Conservation (phyloP, 2,113 vertebrate genomes). For the Sphaerodactylus townsendi region DNA sequence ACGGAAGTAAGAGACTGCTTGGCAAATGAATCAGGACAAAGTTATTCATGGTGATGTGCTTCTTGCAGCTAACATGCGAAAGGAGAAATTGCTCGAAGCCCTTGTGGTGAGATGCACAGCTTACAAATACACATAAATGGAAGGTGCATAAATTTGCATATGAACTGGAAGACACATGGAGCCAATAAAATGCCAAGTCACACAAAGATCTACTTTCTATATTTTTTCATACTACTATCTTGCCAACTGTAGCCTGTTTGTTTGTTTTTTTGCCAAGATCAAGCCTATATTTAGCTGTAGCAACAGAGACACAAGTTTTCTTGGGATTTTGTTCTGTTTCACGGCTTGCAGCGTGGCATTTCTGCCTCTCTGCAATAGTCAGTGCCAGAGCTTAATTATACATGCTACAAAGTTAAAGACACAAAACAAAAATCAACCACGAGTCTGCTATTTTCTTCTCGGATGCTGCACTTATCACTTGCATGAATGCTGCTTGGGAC, state of each 20-base stretch:
- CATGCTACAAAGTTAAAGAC: neutral
- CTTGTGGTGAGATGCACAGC: neutral
- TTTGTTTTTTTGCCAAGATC: neutral
- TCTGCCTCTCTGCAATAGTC: neutral
- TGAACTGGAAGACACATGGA: neutral
- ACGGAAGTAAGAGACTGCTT: neutral
- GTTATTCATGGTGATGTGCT: neutral
- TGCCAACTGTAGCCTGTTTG: neutral
- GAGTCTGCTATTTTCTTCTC: too few relatives aligned
- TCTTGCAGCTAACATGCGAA: neutral
- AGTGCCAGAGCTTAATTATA: neutral
- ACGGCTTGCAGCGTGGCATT: neutral
- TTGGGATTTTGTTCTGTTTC: neutral
- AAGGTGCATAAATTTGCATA: neutral
- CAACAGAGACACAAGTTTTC: neutral
- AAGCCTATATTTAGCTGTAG: neutral
- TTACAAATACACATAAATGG: neutral
- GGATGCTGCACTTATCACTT: neutral
- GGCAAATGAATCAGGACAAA: neutral
- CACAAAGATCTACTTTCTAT: neutral
- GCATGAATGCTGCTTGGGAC: neutral
- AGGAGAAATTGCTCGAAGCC: neutral
- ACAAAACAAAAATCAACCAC: neutral
- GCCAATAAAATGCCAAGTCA: neutral
- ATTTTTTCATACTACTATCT: neutral